Conservation (phyloP, 2,888 invertebrate species). For the Ormyrus thymus region DNA sequence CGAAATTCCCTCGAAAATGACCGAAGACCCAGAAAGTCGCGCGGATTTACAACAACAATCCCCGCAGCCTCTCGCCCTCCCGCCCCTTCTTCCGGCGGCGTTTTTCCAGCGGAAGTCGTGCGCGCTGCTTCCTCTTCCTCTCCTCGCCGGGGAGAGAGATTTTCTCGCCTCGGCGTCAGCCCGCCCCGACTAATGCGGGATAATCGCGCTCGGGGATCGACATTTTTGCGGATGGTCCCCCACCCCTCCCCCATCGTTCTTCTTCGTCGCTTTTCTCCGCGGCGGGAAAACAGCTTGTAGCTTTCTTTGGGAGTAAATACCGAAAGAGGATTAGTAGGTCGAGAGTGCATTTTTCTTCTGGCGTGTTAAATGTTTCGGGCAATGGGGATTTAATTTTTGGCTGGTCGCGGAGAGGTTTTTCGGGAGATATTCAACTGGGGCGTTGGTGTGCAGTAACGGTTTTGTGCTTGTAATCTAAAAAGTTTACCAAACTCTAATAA, state of each 20-base stretch:
- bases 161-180: conserved; percentile 26
- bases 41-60: conserved; percentile 51
- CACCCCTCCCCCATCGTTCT: not conserved
- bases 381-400: no score
- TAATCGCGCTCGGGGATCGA: conserved; percentile 39
- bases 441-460: no score
- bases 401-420: no score
- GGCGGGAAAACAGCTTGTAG: not conserved
- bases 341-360: no score
- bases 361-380: no score
- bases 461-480: no score
- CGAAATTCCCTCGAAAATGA: no score
- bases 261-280: not conserved
- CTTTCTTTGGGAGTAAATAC: no score
- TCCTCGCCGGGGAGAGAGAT: conserved; percentile 1
- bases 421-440: no score
- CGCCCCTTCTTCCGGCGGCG: not conserved
- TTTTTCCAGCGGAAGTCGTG: no score
- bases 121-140: conserved; percentile 6
- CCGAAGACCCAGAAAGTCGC: not conserved
- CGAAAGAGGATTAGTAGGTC: no score
- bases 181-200: conserved; percentile 15
- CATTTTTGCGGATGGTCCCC: not conserved
- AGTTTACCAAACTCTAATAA: no score
- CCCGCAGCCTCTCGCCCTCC: conserved; percentile 17